Conservation (phyloP, 2,113 vertebrate genomes). For the Gymnogyps californianus region DNA sequence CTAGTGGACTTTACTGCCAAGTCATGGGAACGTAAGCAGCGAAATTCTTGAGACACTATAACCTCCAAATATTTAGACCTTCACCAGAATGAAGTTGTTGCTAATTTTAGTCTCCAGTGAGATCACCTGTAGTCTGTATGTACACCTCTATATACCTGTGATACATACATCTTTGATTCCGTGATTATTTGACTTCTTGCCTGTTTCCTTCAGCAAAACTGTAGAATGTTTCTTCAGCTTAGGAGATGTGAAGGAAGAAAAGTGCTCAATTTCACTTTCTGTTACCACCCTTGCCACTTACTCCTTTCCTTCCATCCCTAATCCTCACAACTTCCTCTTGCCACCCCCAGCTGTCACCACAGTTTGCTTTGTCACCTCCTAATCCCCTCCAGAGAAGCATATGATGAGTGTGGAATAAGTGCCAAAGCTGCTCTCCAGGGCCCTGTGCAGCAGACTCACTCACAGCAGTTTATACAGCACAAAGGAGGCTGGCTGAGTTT, state of each 20-base stretch:
- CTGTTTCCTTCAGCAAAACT: background rate
- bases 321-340: slow-evolving; percentile 17
- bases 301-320: background rate
- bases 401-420: slow-evolving; percentile 6
- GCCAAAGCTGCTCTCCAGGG: background rate
- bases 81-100: background rate
- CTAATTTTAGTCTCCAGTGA: background rate
- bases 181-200: background rate
- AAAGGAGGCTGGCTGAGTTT: background rate
- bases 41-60: background rate
- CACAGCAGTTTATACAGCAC: background rate
- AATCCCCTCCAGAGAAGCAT: background rate
- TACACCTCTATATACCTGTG: background rate
- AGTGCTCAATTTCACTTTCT: background rate
- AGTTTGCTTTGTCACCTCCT: slow-evolving; percentile 45
- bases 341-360: slow-evolving; percentile 12
- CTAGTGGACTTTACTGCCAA: background rate
- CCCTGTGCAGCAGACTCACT: background rate
- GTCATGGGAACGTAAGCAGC: background rate
- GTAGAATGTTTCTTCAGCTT: background rate
- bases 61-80: background rate
- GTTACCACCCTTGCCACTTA: background rate
- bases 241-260: background rate
- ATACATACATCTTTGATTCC: background rate
- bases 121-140: background rate